These are phyloP conservation scores for Sturmia bella DNA, from an alignment of 2,888 invertebrate genomes.

Conservation along the genomic window DNA sequence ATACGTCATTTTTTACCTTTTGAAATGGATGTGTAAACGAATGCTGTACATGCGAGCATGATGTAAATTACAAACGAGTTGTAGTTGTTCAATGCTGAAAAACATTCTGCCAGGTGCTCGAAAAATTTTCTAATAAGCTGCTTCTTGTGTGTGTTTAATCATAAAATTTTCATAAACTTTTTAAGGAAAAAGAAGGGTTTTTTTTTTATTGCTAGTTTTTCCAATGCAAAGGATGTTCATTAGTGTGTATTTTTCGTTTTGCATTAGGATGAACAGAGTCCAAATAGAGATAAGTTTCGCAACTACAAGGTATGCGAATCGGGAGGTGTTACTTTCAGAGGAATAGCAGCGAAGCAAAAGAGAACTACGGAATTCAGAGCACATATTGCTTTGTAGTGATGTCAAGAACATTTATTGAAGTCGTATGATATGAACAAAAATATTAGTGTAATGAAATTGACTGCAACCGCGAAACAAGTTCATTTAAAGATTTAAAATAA, in stretches of 20 bases:
- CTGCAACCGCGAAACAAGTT: too few relatives aligned
- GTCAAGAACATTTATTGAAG: too few relatives aligned
- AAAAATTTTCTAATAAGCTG: conserved; percentile 38
- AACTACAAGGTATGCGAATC: neutral
- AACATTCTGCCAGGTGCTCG: conserved; percentile 34
- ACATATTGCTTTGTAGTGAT: too few relatives aligned
- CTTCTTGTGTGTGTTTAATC: conserved; percentile 33
- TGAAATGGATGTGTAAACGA: neutral
- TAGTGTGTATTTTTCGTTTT: conserved; percentile 17
- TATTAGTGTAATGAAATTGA: too few relatives aligned
- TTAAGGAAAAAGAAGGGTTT: conserved; percentile 12
- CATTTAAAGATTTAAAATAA: too few relatives aligned
- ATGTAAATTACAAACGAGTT: conserved; percentile 9
- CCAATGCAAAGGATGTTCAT: conserved; percentile 56
- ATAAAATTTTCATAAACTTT: conserved; percentile 44
- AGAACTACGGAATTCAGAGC: too few relatives aligned
- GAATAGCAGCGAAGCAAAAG: too few relatives aligned
- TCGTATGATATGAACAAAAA: too few relatives aligned
- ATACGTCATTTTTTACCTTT: conserved; percentile 8
- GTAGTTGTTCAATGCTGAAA: conserved; percentile 10
- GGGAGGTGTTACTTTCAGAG: neutral
- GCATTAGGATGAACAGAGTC: neutral
- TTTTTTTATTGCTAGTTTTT: conserved; percentile 29
- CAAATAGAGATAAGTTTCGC: neutral
- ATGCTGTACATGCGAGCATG: conserved; percentile 1